Evolutionary conservation across 2,888 invertebrate genomes (phyloP).

Genomic region (Sycophila texana): DNA sequence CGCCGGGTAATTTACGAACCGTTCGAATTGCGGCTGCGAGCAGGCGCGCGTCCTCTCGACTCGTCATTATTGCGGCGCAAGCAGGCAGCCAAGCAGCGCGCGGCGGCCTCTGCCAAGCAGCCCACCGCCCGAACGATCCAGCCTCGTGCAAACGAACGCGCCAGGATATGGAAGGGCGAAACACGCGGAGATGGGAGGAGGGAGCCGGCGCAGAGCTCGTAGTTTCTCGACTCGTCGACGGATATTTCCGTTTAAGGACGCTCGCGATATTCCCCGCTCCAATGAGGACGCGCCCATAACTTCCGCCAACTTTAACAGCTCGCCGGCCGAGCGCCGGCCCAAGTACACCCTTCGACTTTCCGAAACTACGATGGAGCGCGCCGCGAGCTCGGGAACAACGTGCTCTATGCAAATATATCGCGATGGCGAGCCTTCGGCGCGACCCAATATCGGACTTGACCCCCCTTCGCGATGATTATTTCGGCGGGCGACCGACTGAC

Average conservation of each 20-base stretch:
- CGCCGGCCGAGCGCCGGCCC: conserved; percentile 29
- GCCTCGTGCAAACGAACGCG: conserved; percentile 42
- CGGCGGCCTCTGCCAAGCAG: background rate
- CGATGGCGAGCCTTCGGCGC: conserved; percentile 5
- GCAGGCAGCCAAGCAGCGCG: conserved; percentile 44
- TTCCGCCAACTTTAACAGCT: conserved; percentile 60
- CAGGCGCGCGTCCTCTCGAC: conserved; percentile 44
- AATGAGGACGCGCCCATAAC: conserved; percentile 59
- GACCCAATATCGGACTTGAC: background rate
- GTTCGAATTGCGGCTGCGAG: conserved; percentile 59
- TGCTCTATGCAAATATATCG: conserved; percentile 58
- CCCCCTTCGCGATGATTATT: background rate
- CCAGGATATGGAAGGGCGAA: conserved; percentile 24
- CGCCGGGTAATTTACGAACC: conserved; percentile 62
- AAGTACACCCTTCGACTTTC: conserved; percentile 59
- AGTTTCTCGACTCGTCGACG: conserved; percentile 59
- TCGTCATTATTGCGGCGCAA: conserved; percentile 61
- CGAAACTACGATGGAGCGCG: conserved; percentile 50
- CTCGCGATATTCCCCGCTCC: conserved; percentile 55
- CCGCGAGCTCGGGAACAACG: conserved; percentile 57
- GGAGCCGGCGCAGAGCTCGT: conserved; percentile 39
- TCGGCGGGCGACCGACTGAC: background rate
- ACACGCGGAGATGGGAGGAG: conserved; percentile 25
- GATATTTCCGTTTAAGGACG: conserved; percentile 61
- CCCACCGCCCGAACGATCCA: conserved; percentile 34